Evolutionary conservation across 2,113 vertebrate species (phyloP).

Genomic region (Otis tarda): DNA sequence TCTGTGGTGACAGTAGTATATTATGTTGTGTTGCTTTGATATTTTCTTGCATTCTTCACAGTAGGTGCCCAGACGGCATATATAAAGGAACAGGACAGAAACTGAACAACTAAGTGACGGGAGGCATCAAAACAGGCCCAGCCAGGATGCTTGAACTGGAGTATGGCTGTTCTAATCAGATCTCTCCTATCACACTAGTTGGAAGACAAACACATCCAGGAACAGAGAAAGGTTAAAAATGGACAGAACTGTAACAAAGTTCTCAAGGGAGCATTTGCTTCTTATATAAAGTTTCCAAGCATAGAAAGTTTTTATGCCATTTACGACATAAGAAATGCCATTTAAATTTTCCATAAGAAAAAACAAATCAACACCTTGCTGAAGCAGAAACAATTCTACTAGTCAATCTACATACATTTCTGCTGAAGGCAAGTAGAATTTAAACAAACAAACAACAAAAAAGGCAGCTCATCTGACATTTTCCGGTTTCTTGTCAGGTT

Average conservation of each 20-base stretch:
- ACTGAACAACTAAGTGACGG: background rate
- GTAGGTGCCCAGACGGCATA: fast-evolving
- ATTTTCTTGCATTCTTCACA: background rate
- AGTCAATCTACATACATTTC: background rate
- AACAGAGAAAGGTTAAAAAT: background rate
- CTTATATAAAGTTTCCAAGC: background rate
- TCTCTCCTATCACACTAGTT: background rate
- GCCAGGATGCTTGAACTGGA: background rate
- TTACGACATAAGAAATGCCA: background rate
- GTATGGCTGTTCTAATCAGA: background rate
- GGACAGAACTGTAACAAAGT: background rate
- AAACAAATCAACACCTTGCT: background rate
- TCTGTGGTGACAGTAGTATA: background rate
- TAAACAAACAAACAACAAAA: background rate
- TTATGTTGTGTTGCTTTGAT: background rate
- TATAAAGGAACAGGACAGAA: background rate
- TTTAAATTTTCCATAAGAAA: background rate
- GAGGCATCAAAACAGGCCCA: background rate
- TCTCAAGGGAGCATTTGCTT: background rate
- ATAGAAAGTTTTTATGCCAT: background rate
- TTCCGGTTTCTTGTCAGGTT: background rate
- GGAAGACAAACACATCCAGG: background rate
- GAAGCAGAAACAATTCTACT: background rate
- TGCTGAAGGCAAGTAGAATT: background rate
- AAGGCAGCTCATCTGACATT: background rate